Evolutionary conservation across 2,888 invertebrate species (phyloP).

Genomic region (Bimastos eiseni): DNA sequence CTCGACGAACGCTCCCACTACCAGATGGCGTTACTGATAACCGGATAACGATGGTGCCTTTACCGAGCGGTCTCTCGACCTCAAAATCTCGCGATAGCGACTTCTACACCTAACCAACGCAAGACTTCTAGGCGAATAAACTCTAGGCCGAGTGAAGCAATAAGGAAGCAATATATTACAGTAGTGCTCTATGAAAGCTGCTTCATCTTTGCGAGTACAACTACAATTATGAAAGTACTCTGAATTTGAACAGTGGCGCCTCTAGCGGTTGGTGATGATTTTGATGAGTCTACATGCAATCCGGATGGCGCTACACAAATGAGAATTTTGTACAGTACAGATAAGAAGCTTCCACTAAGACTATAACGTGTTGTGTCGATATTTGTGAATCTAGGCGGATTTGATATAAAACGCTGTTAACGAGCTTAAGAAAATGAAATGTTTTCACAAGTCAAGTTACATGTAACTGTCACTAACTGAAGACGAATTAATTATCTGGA

Average conservation of each 20-base stretch:
- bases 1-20: constrained; percentile 51
- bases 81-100: background rate
- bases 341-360: background rate
- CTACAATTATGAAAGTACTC: too few relatives aligned
- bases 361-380: background rate
- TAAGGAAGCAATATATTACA: constrained; percentile 1
- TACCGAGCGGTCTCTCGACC: background rate
- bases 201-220: background rate
- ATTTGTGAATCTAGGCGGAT: background rate
- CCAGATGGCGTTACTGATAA: constrained; percentile 5
- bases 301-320: background rate
- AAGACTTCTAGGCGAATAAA: background rate
- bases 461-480: too few relatives aligned
- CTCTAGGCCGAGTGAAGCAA: background rate
- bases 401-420: background rate
- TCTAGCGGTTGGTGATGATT: background rate
- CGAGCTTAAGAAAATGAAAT: background rate
- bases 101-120: background rate
- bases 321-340: background rate
- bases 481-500: too few relatives aligned
- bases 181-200: background rate
- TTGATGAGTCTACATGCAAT: background rate
- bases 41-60: constrained; percentile 9
- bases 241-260: background rate
- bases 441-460: background rate